Percentiles rank a stretch among this genome's conserved stretches.
Evolutionary conservation across 1,140 invertebrate genomes (phyloP).

Genomic region (Drosophila bipectinata): DNA sequence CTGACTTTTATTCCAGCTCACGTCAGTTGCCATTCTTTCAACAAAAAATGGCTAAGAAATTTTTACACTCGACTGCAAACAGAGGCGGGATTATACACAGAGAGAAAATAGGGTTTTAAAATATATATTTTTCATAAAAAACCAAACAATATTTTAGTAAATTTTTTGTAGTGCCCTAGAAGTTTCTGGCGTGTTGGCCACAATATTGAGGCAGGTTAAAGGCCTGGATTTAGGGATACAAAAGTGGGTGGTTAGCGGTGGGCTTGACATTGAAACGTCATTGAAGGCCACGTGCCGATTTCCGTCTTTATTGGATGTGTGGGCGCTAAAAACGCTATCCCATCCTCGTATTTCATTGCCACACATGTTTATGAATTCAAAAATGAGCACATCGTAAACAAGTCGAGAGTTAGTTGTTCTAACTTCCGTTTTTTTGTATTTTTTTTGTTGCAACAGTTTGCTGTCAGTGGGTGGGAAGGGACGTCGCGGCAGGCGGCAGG

Average conservation of each 20-base stretch:
- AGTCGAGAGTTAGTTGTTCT: constrained; percentile 29
- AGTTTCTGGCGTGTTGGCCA: constrained; percentile 20
- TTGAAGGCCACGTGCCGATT: constrained; percentile 61
- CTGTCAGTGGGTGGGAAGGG: not conserved
- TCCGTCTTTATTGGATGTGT: constrained; percentile 28
- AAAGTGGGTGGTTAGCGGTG: constrained; percentile 1
- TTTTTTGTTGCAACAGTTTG: constrained; percentile 22
- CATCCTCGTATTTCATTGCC: constrained; percentile 61
- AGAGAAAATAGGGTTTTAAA: no score
- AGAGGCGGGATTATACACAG: constrained; percentile 3
- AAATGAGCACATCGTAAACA: constrained; percentile 31
- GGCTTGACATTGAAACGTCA: constrained; percentile 71
- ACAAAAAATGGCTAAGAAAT: constrained; percentile 28
- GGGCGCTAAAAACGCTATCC: constrained; percentile 18
- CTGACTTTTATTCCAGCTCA: constrained; percentile 53
- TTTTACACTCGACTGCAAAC: constrained; percentile 16
- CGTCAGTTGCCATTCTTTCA: constrained; percentile 54
- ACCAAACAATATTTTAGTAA: no score
- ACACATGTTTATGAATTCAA: constrained; percentile 58
- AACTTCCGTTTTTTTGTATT: constrained; percentile 58
- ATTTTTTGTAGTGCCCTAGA: no score
- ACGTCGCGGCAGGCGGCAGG: no score
- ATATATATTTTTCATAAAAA: no score
- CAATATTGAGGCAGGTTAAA: constrained; percentile 46
- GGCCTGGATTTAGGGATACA: constrained; percentile 33